phyloP scores from a whole-genome alignment of 2,888 invertebrate genomes.

The Ormyrus labotus region DNA sequence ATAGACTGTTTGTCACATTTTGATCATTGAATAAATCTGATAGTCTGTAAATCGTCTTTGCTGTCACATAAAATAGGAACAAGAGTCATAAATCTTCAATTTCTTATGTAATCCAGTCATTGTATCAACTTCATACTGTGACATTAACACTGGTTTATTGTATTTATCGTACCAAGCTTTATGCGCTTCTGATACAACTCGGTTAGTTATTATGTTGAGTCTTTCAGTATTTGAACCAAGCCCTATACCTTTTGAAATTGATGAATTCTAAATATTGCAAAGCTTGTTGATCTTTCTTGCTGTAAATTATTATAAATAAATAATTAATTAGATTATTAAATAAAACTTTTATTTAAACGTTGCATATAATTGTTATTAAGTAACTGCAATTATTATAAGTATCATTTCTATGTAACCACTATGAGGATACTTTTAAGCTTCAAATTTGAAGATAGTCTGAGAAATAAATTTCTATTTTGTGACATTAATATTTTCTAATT shows the following conservation, averaged over 20 bases:
- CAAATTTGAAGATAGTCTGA: too few relatives aligned
- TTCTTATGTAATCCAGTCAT: conserved; percentile 92
- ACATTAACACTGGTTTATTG: conserved; percentile 93
- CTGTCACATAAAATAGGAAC: too few relatives aligned
- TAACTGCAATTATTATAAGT: too few relatives aligned
- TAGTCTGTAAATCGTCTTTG: too few relatives aligned
- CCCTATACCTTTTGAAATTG: conserved; percentile 97
- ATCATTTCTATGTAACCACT: too few relatives aligned
- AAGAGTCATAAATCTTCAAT: too few relatives aligned
- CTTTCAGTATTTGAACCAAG: conserved; percentile 93
- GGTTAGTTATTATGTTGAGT: conserved; percentile 83
- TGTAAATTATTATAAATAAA: background rate
- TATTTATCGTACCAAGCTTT: conserved; percentile 85
- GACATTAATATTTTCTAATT: too few relatives aligned
- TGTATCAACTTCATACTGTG: conserved; percentile 98
- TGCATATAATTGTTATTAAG: too few relatives aligned
- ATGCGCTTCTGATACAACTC: conserved; percentile 86
- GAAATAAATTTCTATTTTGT: too few relatives aligned
- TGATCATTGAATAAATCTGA: conserved; percentile 70
- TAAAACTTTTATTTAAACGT: too few relatives aligned
- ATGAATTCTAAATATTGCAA: conserved; percentile 87
- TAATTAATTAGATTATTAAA: background rate
- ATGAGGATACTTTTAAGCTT: too few relatives aligned
- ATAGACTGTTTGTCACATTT: too few relatives aligned
- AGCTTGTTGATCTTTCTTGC: conserved; percentile 74